A percentile compares a stretch with the other conserved stretches of the same genome.
phyloP scores from a whole-genome alignment of 2,888 invertebrate species.

The Drosophila paranaensis region DNA sequence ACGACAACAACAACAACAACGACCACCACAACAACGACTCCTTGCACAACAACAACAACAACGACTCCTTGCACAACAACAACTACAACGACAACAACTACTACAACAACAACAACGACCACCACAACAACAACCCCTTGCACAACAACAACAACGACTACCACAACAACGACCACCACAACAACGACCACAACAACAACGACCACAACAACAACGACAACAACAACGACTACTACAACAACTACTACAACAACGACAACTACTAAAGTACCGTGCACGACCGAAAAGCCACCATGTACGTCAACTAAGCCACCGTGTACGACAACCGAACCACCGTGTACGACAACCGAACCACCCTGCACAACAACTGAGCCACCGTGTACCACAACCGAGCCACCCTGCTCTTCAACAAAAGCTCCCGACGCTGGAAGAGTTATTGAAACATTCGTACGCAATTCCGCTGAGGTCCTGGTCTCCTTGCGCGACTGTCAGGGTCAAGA shows the following conservation, averaged over 20 bases:
- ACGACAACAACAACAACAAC: not conserved
- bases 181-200: slow-evolving; percentile 2
- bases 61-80: not conserved
- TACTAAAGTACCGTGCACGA: not conserved
- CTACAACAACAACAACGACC: not conserved
- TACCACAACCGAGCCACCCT: not conserved
- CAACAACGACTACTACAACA: not conserved
- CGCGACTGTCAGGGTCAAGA: slow-evolving; percentile 43
- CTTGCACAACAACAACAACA: too few relatives aligned
- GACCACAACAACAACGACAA: not conserved
- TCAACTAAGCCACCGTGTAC: not conserved
- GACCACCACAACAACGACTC: not conserved
- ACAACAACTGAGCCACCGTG: slow-evolving; percentile 19
- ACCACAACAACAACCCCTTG: not conserved
- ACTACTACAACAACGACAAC: not conserved
- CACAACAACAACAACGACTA: not conserved
- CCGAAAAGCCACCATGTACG: not conserved
- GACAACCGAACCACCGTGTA: not conserved
- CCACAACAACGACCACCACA: slow-evolving; percentile 7
- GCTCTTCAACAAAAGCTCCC: slow-evolving; percentile 7
- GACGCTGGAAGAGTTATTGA: not conserved
- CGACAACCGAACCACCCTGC: not conserved
- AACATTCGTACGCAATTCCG: not conserved
- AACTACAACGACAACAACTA: not conserved
- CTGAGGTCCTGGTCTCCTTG: slow-evolving; percentile 10